A percentile compares a stretch with the other conserved stretches of the same genome.
Evolutionary conservation across 2,113 vertebrate species (phyloP).

Genomic region (Pteropus alecto): DNA sequence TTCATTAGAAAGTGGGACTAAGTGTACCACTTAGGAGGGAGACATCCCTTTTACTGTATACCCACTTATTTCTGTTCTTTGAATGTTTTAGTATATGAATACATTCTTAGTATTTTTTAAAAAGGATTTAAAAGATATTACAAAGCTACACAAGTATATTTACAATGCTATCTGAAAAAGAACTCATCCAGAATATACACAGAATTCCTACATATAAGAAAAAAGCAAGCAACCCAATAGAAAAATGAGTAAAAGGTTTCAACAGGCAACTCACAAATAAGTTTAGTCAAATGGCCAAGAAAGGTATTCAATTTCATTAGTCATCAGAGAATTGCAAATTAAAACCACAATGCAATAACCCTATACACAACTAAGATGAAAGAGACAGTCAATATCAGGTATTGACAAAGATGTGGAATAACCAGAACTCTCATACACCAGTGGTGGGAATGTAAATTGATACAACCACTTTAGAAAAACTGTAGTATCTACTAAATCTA

Average conservation of each 20-base stretch:
- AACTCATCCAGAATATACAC: neutral
- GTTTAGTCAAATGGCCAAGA: conserved; percentile 18
- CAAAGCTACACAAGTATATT: neutral
- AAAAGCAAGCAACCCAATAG: neutral
- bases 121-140: neutral
- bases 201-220: neutral
- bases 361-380: neutral
- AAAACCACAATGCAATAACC: neutral
- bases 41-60: neutral
- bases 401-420: neutral
- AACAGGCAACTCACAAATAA: neutral
- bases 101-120: neutral
- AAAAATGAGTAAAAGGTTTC: neutral
- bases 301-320: neutral
- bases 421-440: neutral
- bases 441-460: neutral
- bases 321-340: neutral
- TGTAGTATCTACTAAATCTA: neutral
- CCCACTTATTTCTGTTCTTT: neutral
- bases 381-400: neutral
- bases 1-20: neutral
- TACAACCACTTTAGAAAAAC: neutral
- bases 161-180: neutral
- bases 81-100: neutral
- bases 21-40: neutral